A percentile compares a stretch with the other conserved stretches of the same genome.
phyloP scores from a whole-genome alignment of 2,797 vertebrate species.

The Enteromius trimaculatus region DNA sequence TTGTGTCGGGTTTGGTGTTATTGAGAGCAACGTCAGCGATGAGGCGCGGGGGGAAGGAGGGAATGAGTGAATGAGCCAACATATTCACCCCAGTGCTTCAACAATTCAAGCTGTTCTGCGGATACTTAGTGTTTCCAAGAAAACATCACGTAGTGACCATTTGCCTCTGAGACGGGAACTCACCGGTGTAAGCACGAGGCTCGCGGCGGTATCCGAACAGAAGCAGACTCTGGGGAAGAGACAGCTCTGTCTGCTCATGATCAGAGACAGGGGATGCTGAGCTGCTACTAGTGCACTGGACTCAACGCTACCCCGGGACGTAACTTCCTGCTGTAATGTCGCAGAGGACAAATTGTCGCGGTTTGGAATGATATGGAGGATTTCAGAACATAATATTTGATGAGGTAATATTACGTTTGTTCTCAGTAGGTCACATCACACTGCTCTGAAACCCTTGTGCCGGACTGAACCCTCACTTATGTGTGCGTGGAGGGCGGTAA shows the following conservation, averaged over 20 bases:
- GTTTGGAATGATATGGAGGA: slow-evolving; percentile 69
- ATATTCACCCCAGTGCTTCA: slow-evolving; percentile 66
- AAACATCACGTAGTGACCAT: slow-evolving; percentile 64
- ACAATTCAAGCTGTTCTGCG: slow-evolving; percentile 62
- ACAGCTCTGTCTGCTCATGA: slow-evolving; percentile 27
- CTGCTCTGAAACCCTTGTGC: slow-evolving; percentile 41
- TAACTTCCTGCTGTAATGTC: slow-evolving; percentile 61
- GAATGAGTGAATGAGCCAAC: slow-evolving; percentile 72
- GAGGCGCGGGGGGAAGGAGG: slow-evolving; percentile 69
- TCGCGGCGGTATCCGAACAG: slow-evolving; percentile 40
- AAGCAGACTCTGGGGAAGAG: slow-evolving; percentile 45
- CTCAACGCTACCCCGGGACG: slow-evolving; percentile 52
- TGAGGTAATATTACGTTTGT: slow-evolving; percentile 73
- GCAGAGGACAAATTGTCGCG: slow-evolving; percentile 56
- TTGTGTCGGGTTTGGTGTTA: slow-evolving; percentile 70
- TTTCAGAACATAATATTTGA: slow-evolving; percentile 71
- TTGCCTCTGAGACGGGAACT: slow-evolving; percentile 52
- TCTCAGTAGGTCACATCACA: slow-evolving; percentile 38
- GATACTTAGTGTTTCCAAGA: slow-evolving; percentile 63
- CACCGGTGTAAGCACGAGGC: slow-evolving; percentile 28
- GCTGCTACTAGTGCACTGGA: slow-evolving; percentile 61
- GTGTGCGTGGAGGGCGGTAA: slow-evolving; percentile 46
- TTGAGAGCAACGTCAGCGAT: slow-evolving; percentile 83
- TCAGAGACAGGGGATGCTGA: slow-evolving; percentile 59
- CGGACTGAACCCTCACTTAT: slow-evolving; percentile 14